Evolutionary conservation across 1,140 invertebrate genomes (phyloP).

Genomic region (Drosophila sp.): DNA sequence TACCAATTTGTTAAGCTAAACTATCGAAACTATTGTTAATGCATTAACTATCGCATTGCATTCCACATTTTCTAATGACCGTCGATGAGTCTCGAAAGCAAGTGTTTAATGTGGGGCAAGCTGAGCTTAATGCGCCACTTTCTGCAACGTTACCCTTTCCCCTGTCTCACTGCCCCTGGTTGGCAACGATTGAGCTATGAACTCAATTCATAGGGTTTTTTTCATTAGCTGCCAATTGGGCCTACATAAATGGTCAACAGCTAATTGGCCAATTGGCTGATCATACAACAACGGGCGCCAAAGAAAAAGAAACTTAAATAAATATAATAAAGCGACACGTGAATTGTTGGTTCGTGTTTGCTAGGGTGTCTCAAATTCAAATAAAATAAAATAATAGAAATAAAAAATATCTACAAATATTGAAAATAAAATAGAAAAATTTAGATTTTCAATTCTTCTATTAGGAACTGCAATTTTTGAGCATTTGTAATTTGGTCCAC

Average conservation of each 20-base stretch:
- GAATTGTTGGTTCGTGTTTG: not conserved
- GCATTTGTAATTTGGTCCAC: too few species aligned
- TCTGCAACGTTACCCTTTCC: not conserved
- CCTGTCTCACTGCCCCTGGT: not conserved
- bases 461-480: too few species aligned
- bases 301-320: not conserved
- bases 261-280: conserved; percentile 45
- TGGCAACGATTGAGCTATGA: conserved; percentile 4
- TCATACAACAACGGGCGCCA: conserved; percentile 12
- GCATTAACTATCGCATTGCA: not conserved
- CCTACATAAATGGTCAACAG: conserved; percentile 40
- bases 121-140: conserved; percentile 22
- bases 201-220: conserved; percentile 31
- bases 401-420: too few species aligned
- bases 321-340: conserved; percentile 6
- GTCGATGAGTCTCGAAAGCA: not conserved
- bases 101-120: conserved; percentile 22
- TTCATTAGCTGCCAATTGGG: conserved; percentile 39
- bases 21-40: conserved; percentile 3
- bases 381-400: too few species aligned
- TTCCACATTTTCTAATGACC: conserved; percentile 2
- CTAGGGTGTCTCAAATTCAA: too few species aligned
- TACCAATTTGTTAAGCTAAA: not conserved
- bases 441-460: too few species aligned
- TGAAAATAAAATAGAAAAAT: too few species aligned